A percentile compares a stretch with the other conserved stretches of the same genome.
Conservation (phyloP, 2,888 invertebrate species). For the Perithous albicinctus region DNA sequence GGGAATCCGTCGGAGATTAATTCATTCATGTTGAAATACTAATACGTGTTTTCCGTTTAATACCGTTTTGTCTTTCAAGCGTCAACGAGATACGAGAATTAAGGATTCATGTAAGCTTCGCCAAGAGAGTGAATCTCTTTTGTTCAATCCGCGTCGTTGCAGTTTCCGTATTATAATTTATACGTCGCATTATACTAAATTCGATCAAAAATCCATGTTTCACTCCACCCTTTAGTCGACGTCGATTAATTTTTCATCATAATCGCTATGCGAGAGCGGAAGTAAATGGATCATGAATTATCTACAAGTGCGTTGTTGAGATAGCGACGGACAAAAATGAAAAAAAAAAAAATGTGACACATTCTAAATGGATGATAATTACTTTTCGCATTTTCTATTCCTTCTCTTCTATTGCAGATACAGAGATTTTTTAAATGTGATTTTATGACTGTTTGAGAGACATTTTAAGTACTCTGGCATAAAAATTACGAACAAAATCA, state of each 20-base stretch:
- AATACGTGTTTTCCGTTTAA: constrained; percentile 5
- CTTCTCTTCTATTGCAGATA: too few relatives aligned
- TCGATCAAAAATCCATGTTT: constrained; percentile 16
- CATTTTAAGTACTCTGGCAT: too few relatives aligned
- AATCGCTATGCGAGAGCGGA: constrained; percentile 1
- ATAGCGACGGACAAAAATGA: too few relatives aligned
- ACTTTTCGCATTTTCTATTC: too few relatives aligned
- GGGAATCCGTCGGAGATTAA: constrained; percentile 5
- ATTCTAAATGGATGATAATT: too few relatives aligned
- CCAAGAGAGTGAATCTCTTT: constrained; percentile 13
- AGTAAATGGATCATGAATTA: not conserved
- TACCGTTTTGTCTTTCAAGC: constrained; percentile 9
- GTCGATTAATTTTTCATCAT: constrained; percentile 10
- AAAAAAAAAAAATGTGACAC: too few relatives aligned
- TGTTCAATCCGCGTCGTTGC: constrained; percentile 7
- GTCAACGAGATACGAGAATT: constrained; percentile 31
- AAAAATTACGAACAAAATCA: too few relatives aligned
- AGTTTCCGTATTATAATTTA: not conserved
- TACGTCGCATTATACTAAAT: constrained; percentile 21
- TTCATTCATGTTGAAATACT: constrained; percentile 14
- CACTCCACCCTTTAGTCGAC: not conserved
- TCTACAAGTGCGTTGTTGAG: not conserved
- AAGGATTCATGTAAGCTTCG: not conserved
- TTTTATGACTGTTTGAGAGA: too few relatives aligned
- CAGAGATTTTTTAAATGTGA: too few relatives aligned